phyloP scores from a whole-genome alignment of 2,113 vertebrate species.

The Cepphus grylle region DNA sequence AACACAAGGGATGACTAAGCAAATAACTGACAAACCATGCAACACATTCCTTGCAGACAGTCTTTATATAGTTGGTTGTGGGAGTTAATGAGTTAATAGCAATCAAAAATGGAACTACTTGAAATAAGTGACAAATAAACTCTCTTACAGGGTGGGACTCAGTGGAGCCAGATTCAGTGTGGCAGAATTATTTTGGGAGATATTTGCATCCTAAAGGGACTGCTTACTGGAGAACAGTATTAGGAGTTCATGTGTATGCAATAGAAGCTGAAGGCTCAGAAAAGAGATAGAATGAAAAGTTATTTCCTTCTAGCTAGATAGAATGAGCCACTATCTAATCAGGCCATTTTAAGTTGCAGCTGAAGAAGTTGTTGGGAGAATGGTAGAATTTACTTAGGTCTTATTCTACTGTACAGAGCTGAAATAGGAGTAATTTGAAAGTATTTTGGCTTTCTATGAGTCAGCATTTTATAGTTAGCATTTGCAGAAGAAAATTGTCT shows the following conservation, averaged over 20 bases:
- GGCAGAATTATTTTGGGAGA: neutral
- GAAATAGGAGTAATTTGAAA: neutral
- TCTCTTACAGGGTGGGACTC: neutral
- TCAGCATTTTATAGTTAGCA: neutral
- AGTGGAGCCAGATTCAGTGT: neutral
- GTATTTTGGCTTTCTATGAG: neutral
- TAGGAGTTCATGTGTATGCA: neutral
- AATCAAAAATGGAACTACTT: neutral
- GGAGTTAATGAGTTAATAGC: neutral
- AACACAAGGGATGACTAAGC: neutral
- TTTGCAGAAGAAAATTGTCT: neutral
- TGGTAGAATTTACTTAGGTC: neutral
- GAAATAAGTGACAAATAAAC: neutral
- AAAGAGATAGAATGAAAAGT: neutral
- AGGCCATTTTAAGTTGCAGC: neutral
- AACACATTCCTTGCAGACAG: neutral
- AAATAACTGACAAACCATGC: neutral
- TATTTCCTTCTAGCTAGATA: neutral
- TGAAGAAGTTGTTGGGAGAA: neutral
- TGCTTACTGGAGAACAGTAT: neutral
- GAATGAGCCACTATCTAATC: neutral
- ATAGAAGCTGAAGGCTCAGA: neutral
- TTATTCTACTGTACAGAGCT: neutral
- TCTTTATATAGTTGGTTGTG: neutral
- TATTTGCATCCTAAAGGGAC: neutral